Evolutionary conservation across 2,888 invertebrate genomes (phyloP), one percentile per base, ranked within the genome.

Genomic region (Sthenelais limicola): DNA sequence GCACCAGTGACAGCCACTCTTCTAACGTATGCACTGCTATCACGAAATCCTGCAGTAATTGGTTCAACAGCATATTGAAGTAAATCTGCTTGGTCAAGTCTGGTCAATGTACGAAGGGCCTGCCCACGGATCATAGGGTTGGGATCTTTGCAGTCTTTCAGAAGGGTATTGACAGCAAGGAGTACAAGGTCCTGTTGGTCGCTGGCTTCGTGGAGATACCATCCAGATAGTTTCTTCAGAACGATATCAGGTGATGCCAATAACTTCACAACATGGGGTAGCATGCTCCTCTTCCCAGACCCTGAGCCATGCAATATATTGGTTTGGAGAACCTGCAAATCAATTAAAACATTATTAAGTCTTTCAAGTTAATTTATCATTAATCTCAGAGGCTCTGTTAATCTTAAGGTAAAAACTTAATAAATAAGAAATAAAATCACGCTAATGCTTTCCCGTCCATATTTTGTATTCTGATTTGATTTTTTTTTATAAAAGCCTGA

Each of bases 91-190:
- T 82, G 80, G 7, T 77, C 76, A 5, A 85, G 70, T 3, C 81
- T 77, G 51, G 81, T 82, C 33, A 85, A 66, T 0, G 86, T 84
- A 54, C 79, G 81, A 26, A 87, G 73, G 0, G 85, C 84, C 4
- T 86, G 77, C 24, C 81, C 85, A 62, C 87, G 79, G 0, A 85
- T 73, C 76, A 83, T 81, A 12, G 87, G 87, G 72, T 85, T 86
- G 58, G 86, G 81, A 69, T 86, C 85, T 21, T 78, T 43, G 66
- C 82, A 81, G 77, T 87, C 86, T 68, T 83, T 84, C 9, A 84
- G 69, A 24, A 87, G 79, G 0, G 85, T 84, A 77, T 86, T 87
- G 0, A 84, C 81, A 15, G 84, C 84, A n/a, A 87, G 77, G 15
- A 87, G 74, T 35, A 82, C 78, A 21, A 82, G 76, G 49, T 85